Evolutionary conservation across 2,888 invertebrate genomes (phyloP), one percentile per base, ranked within the genome.

Genomic region (Orchesellides sinensis): DNA sequence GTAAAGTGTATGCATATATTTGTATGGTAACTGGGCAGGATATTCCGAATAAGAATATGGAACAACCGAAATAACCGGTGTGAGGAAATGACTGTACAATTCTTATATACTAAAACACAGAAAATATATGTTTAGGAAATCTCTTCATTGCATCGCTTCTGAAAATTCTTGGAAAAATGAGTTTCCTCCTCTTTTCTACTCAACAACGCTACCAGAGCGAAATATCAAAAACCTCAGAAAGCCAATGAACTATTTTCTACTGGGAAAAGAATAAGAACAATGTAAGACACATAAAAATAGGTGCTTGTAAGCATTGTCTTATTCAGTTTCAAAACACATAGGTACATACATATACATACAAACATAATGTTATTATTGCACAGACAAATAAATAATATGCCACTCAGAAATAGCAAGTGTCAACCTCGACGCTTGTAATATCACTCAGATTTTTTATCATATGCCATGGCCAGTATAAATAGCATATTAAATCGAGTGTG

Each of bases 161-260:
- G 40, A 40, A 40, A 40, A 14, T 40, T 40, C 40, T 40, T 40
- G n/a, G 4, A 10, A 40, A 40, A 40, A 8, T 40, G n/a, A n/a
- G 35, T 52, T n/a, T 32, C 52, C 52, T 52, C 56, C 56, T 27
- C 10, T 23, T 59, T 59, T 59, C 56, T 27, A 25, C 23, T 59
- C 12, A 1, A 12, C 56, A 4, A 4, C 14, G 25, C 17, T 59
- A 25, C 25, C 8, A 27, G 23, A 59, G 29, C 17, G 56, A 59
- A 49, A 59, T 17, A 27, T 27, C 12, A 23, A 59, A 59, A 14
- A 59, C 4, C 25, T 14, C 25, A 61, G 32, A 35, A 35, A 61
- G 32, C 32, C 61, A 29, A 61, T 61, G 61, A 61, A 61, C 61
- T 61, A 61, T 35, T 32, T 61, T 61, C 19, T 19, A 32, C 19